Evolutionary conservation across 2,888 invertebrate species (phyloP), one percentile per base, ranked within the genome.

Genomic region (Cryptus armator): DNA sequence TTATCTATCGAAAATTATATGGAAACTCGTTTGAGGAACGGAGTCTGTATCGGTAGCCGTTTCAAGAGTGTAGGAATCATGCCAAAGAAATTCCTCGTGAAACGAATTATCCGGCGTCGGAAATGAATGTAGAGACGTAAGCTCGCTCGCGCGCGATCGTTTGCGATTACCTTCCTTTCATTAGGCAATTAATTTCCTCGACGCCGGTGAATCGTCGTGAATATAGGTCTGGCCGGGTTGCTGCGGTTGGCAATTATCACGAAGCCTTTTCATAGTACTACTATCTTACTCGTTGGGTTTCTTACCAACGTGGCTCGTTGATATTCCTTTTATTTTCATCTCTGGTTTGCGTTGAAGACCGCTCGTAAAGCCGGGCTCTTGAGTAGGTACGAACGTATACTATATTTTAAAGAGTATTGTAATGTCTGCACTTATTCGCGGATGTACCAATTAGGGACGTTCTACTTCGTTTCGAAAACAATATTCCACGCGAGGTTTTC

Each of bases 391-490:
- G 70, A 51, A 85, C 72, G 66, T 70, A 78, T 79, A 80, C 75
- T 51, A 64, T 78, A 59, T 89, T 88, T 85, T 86, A 84, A 87
- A 86, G 88, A 85, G 78, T 79, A 72, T 88, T 87, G 87, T 86
- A 86, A 86, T 82, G 85, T 86, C 85, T 81, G 86, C 83, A 82
- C 82, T 85, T 87, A 87, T 86, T 86, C 62, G 88, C 87, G 87
- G 87, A 88, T 89, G 86, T 87, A 87, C 87, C 89, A 89, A 89
- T 89, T 89, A 88, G 80, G 83, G 76, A 85, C 77, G 86, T 86
- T 87, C 86, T 85, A 84, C 86, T 87, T 85, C 81, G 84, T 87
- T 89, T 89, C 86, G 86, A 88, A 86, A 87, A 87, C 81, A 84
- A 81, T 84, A 84, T 81, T 75, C 81, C 70, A 78, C 74, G n/a